Evolutionary conservation across 92 coral and sea anemone genomes (phyloP).

Genomic region (Anthopleura xanthogrammica): DNA sequence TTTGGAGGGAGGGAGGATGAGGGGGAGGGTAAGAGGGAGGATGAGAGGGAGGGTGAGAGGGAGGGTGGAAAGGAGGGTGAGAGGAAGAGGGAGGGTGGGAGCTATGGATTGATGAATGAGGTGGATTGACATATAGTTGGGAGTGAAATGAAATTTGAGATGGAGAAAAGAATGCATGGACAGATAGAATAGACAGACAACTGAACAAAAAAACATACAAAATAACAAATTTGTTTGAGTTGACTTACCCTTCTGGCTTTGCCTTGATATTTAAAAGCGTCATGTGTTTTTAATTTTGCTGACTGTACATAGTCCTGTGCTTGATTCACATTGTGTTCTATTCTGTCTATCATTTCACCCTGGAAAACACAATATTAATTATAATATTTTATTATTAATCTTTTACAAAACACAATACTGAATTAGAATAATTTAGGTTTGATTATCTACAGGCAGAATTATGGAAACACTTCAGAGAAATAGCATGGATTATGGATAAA

Average conservation of each 20-base stretch:
- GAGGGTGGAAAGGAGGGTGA: neutral
- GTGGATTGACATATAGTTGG: no score
- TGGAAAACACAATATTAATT: constrained; percentile 10
- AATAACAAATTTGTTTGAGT: neutral
- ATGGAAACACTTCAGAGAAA: no score
- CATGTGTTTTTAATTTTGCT: constrained; percentile 90
- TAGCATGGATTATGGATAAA: no score
- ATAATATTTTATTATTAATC: neutral
- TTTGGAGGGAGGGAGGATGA: neutral
- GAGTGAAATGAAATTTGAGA: no score
- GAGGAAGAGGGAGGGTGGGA: neutral
- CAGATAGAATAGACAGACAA: neutral
- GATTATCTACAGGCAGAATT: no score
- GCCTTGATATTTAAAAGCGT: constrained; percentile 94
- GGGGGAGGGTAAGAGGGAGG: neutral
- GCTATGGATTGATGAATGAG: no score
- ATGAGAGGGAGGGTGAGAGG: neutral
- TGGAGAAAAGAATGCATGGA: no score
- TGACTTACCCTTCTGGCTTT: constrained; percentile 93
- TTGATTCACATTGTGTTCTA: constrained; percentile 95
- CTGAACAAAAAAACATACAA: no score
- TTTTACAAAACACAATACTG: no score
- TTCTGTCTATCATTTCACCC: constrained; percentile 99
- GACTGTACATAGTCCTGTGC: constrained; percentile 97
- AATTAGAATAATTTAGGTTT: no score